Conservation (phyloP, 1,140 invertebrate species). For the Drosophila cardini region DNA sequence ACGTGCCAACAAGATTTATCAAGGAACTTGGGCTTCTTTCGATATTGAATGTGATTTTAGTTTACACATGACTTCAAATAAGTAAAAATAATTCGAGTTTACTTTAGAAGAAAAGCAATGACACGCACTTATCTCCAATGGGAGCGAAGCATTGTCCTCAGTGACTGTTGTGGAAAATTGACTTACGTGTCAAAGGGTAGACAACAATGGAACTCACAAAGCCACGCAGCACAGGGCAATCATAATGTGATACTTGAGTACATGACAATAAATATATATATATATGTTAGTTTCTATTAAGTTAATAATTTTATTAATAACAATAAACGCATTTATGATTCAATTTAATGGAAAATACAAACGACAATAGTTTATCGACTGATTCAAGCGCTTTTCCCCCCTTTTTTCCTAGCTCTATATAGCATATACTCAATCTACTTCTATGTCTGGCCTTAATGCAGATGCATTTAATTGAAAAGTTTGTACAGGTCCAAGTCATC, state of each 20-base stretch:
- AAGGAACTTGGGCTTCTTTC: not conserved
- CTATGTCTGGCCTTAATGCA: constrained; percentile 29
- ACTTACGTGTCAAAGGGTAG: constrained; percentile 52
- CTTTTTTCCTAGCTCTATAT: not conserved
- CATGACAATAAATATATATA: constrained; percentile 41
- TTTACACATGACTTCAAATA: not conserved
- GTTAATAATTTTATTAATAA: constrained; percentile 73
- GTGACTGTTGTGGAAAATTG: constrained; percentile 53
- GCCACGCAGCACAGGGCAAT: constrained; percentile 18
- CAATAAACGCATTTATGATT: constrained; percentile 68
- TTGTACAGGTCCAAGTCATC: constrained; percentile 27
- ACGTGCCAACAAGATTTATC: not conserved
- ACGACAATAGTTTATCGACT: constrained; percentile 6
- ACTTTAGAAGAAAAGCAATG: not conserved
- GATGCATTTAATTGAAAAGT: constrained; percentile 46
- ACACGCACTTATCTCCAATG: not conserved
- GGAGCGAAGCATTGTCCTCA: constrained; percentile 3
- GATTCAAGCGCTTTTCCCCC: no score
- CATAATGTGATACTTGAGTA: constrained; percentile 32
- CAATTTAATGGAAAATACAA: constrained; percentile 53
- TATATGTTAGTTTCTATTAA: constrained; percentile 4
- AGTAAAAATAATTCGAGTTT: not conserved
- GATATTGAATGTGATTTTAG: no score
- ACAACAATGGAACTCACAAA: constrained; percentile 20
- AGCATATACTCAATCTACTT: not conserved